Base-by-base conservation (phyloP, 1,140 invertebrate genomes). In the Drosophila lacteicornis region DNA sequence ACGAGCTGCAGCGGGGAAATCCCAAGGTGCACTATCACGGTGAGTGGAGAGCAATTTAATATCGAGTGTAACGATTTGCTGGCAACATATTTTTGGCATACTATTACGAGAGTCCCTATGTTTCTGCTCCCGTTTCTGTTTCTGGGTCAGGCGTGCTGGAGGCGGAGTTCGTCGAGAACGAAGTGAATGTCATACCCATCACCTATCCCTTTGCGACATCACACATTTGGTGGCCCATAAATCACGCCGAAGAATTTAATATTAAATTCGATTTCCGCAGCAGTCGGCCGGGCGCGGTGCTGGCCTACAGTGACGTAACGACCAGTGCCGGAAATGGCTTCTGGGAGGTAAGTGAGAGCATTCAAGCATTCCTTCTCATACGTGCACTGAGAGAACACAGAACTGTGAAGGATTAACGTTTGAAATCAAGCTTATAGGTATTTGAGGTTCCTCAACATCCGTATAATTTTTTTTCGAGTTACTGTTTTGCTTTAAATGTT, bases 251-350 rank as follows among this genome's bases (percentile, higher is more conserved):
- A 76, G 95, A 95, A 63, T 94, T 98, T 63, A 95, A 95, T 82
- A 93, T 99, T 49, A 95, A 95, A 91, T 98, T 99, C 93, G 96
- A 98, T 91, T 98, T 98, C 91, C 97, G 97, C 93, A 97, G 97
- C 25, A 97, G 95, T 70, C 95, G 96, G 80, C 96, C 96, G 74
- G 95, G 96, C 80, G 97, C 97, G 13, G 96, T 98, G 46, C 93
- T 98, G 68, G 96, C 97, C 19, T 97, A 97, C 62, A 96, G 96
- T 75, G 95, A 97, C 88, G 95, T 97, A 8, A 94, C 94, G 59
- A 95, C 95, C 42, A 94, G 95, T 27, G 94, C 95, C 75, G 95
- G 96, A 61, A 94, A 94, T 91, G 97, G 97, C 63, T 97, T 96
- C 92, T 97, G 97, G 96, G 97, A 98, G 95, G 97, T 98, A 94